These are phyloP conservation scores for Sycophila sp. DNA, from an alignment of 1,140 invertebrate genomes.

Conservation along the genomic window DNA sequence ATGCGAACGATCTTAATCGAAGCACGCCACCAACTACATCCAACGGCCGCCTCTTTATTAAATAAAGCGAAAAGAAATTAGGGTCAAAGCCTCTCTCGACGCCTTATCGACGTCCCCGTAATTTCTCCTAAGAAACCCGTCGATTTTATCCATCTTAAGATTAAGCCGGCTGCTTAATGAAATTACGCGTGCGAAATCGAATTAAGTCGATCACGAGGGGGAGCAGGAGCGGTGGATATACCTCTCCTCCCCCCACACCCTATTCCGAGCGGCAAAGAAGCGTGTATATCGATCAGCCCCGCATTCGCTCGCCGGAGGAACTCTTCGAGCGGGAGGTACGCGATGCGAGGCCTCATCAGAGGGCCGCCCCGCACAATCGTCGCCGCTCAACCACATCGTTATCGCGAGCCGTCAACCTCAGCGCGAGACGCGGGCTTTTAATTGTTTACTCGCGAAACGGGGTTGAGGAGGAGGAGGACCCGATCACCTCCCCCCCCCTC, in stretches of 20 bases:
- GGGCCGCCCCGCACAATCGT: neutral
- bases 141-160: conserved; percentile 5
- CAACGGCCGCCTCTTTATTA: too few relatives aligned
- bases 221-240: neutral
- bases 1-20: too few relatives aligned
- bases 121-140: conserved; percentile 11
- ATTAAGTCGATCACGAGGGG: neutral
- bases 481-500: too few relatives aligned
- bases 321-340: neutral
- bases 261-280: neutral
- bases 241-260: neutral
- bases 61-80: neutral
- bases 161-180: conserved; percentile 13
- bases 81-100: neutral
- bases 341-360: neutral
- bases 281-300: neutral
- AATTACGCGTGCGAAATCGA: conserved; percentile 27
- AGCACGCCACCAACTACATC: too few relatives aligned
- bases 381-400: conserved; percentile 22
- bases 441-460: conserved; percentile 12
- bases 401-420: neutral
- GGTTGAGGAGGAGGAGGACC: neutral
- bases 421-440: neutral
- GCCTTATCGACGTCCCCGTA: neutral
- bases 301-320: neutral